phyloP scores from a whole-genome alignment of 2,113 vertebrate genomes.

The Sciurus niger region DNA sequence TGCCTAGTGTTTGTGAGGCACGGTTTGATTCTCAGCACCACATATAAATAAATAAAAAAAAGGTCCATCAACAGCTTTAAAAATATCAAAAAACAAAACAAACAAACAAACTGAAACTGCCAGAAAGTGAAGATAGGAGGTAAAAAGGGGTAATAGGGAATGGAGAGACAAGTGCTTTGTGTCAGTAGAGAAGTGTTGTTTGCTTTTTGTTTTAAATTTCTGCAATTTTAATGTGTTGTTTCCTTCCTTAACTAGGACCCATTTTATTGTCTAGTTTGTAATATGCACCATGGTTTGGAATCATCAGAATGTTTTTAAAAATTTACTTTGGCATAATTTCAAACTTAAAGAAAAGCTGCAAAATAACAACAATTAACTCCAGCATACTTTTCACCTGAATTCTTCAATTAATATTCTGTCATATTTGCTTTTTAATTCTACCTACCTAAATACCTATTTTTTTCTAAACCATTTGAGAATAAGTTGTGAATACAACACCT shows the following conservation, averaged over 20 bases:
- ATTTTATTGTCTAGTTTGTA: background rate
- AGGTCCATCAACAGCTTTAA: too few species aligned
- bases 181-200: background rate
- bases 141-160: background rate
- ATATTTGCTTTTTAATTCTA: background rate
- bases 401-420: background rate
- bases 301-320: background rate
- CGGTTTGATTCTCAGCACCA: too few species aligned
- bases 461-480: background rate
- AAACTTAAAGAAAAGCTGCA: slow-evolving; percentile 30
- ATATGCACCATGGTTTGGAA: background rate
- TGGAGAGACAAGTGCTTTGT: background rate
- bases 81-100: too few species aligned
- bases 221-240: background rate
- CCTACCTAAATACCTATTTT: background rate
- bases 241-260: background rate
- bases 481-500: background rate
- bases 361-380: background rate
- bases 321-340: background rate
- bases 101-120: background rate
- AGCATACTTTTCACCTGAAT: background rate
- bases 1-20: too few species aligned
- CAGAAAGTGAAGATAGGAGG: background rate
- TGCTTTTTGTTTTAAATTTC: background rate
- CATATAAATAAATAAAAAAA: too few species aligned